phyloP scores from a whole-genome alignment of 2,797 vertebrate genomes.

The Clarias fuscus region DNA sequence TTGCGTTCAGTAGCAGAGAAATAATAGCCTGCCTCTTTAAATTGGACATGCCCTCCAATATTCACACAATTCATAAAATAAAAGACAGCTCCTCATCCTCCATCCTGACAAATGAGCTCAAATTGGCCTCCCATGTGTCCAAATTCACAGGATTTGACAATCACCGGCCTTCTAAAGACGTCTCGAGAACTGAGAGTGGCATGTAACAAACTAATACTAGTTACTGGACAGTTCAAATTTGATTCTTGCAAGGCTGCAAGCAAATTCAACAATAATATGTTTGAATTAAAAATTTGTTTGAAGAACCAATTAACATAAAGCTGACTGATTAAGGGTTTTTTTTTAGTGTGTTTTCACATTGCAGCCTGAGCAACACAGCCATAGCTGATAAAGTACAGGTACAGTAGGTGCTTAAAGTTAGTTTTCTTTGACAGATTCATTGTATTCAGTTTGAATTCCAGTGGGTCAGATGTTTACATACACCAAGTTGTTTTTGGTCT shows the following conservation, averaged over 20 bases:
- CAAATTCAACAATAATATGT: neutral
- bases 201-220: neutral
- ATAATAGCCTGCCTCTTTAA: slow-evolving; percentile 40
- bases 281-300: neutral
- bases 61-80: slow-evolving; percentile 36
- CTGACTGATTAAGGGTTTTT: neutral
- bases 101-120: slow-evolving; percentile 50
- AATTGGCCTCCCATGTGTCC: slow-evolving; percentile 41
- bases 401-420: too few relatives aligned
- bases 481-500: neutral
- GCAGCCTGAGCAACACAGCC: too few relatives aligned
- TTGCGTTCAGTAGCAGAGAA: slow-evolving; percentile 35
- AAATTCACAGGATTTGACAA: slow-evolving; percentile 37
- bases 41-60: slow-evolving; percentile 38
- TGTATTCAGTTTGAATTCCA: neutral
- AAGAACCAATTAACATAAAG: neutral
- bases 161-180: slow-evolving; percentile 36
- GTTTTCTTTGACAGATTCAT: too few relatives aligned
- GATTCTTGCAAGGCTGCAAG: neutral
- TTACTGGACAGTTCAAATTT: neutral
- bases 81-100: slow-evolving; percentile 33
- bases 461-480: neutral
- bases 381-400: too few relatives aligned
- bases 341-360: too few relatives aligned
- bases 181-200: neutral